phyloP scores from a whole-genome alignment of 2,113 vertebrate species.

The Crotalus viridis region DNA sequence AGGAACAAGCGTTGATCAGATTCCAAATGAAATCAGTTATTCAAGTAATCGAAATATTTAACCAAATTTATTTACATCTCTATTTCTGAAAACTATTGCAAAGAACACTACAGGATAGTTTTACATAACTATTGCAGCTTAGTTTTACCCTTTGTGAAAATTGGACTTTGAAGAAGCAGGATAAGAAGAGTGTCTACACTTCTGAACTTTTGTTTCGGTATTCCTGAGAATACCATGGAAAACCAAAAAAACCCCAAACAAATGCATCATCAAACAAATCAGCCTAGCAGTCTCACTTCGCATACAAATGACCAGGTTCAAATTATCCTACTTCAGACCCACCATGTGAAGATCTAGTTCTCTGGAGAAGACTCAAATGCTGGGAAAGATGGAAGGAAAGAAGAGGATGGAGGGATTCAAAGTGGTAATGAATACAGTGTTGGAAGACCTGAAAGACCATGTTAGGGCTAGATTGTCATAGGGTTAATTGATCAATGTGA shows the following conservation, averaged over 20 bases:
- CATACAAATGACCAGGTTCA: neutral
- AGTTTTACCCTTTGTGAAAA: neutral
- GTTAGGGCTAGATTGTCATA: too few species aligned
- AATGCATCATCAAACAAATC: neutral
- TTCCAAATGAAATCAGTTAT: neutral
- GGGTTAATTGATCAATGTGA: too few species aligned
- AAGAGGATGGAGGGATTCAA: too few species aligned
- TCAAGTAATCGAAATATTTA: neutral
- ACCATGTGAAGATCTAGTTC: neutral
- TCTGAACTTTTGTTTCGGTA: neutral
- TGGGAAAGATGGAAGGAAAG: neutral
- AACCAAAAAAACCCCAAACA: neutral
- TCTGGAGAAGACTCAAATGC: neutral
- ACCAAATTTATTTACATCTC: neutral
- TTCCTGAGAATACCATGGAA: neutral
- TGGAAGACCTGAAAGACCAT: too few species aligned
- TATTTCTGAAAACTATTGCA: neutral
- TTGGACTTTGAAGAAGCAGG: neutral
- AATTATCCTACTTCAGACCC: neutral
- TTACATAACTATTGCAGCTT: neutral
- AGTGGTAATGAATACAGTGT: too few species aligned
- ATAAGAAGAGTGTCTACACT: neutral
- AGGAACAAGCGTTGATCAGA: neutral
- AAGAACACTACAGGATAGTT: neutral
- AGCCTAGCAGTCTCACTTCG: neutral